phyloP scores from a whole-genome alignment of 2,797 vertebrate genomes.

The Bovichtus diacanthus region DNA sequence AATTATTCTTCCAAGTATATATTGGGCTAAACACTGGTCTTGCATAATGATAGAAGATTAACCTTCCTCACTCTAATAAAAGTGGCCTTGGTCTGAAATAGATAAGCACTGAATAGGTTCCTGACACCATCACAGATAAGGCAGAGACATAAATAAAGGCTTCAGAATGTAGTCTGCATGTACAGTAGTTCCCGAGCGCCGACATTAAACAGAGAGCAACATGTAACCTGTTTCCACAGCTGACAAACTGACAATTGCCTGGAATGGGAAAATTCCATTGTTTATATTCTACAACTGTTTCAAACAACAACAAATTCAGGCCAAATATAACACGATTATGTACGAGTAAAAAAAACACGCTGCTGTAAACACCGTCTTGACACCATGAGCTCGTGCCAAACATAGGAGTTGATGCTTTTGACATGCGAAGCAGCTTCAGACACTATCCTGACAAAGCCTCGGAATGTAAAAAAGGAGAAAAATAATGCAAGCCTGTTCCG shows the following conservation, averaged over 20 bases:
- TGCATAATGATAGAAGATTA: constrained; percentile 5
- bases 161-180: constrained; percentile 21
- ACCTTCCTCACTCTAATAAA: not conserved
- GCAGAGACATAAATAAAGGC: constrained; percentile 52
- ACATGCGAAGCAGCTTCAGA: not conserved
- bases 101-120: not conserved
- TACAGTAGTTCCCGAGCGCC: not conserved
- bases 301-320: constrained; percentile 1
- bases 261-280: constrained; percentile 15
- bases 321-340: constrained; percentile 14
- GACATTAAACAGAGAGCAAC: constrained; percentile 27
- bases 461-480: not conserved
- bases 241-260: constrained; percentile 51
- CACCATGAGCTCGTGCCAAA: not conserved
- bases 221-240: constrained; percentile 7
- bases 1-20: not conserved
- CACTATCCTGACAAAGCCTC: constrained; percentile 9
- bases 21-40: not conserved
- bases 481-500: not conserved
- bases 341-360: constrained; percentile 12
- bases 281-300: constrained; percentile 20
- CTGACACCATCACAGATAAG: constrained; percentile 33
- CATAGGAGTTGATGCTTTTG: not conserved
- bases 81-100: constrained; percentile 25
- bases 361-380: constrained; percentile 16